A percentile compares a stretch with the other conserved stretches of the same genome.
These are phyloP conservation scores for Aelia acuminata DNA, from an alignment of 2,888 invertebrate genomes.

Conservation along the genomic window DNA sequence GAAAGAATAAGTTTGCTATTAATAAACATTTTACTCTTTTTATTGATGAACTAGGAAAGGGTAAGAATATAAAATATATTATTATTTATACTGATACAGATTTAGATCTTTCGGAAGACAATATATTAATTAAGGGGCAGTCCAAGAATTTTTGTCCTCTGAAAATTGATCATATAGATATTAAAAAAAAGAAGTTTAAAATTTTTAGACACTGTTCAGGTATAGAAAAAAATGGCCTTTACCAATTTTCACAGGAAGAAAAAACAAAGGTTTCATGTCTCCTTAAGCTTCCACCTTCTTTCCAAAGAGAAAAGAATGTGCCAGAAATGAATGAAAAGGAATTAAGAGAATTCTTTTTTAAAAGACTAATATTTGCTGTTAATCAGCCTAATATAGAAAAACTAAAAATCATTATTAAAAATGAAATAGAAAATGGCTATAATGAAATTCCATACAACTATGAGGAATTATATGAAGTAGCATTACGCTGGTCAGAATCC, in stretches of 20 bases:
- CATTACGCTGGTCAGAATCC: slow-evolving; percentile 27
- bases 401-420: slow-evolving; percentile 9
- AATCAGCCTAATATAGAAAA: slow-evolving; percentile 54
- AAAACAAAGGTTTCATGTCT: background rate
- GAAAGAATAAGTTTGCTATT: slow-evolving; percentile 1
- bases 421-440: slow-evolving; percentile 20
- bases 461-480: slow-evolving; percentile 44
- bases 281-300: slow-evolving; percentile 13
- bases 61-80: slow-evolving; percentile 25
- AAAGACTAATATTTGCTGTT: slow-evolving; percentile 43
- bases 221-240: slow-evolving; percentile 22
- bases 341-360: slow-evolving; percentile 24
- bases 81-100: slow-evolving; percentile 5
- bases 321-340: background rate
- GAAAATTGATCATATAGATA: slow-evolving; percentile 27
- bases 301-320: background rate
- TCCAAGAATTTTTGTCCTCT: slow-evolving; percentile 29
- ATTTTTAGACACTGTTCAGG: background rate
- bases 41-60: slow-evolving; percentile 24
- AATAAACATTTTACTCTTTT: slow-evolving; percentile 49
- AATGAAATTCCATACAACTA: slow-evolving; percentile 41
- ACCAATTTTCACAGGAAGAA: slow-evolving; percentile 29
- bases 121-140: background rate
- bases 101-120: slow-evolving; percentile 45
- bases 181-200: slow-evolving; percentile 19